phyloP scores from a whole-genome alignment of 1,140 invertebrate genomes.

The Aradophagus sp. region DNA sequence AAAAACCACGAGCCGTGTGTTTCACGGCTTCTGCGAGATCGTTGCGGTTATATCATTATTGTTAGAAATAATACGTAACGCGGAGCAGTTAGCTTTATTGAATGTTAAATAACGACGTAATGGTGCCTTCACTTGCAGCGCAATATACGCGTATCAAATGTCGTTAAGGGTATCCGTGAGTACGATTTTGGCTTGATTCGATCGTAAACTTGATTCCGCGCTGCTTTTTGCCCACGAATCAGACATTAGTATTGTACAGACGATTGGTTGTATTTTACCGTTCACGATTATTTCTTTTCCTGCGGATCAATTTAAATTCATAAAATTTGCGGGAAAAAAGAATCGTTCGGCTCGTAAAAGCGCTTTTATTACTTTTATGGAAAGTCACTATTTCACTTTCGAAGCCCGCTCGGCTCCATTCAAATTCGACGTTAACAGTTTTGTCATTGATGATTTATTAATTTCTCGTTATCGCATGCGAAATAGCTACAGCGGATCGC shows the following conservation, averaged over 20 bases:
- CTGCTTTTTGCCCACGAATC: conserved; percentile 26
- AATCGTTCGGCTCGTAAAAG: conserved; percentile 8
- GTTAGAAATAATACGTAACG: conserved; percentile 8
- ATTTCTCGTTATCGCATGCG: conserved; percentile 9
- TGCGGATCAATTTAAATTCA: conserved; percentile 24
- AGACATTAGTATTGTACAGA: conserved; percentile 31
- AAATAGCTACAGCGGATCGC: neutral
- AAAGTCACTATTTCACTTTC: conserved; percentile 7
- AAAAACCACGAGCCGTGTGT: too few species aligned
- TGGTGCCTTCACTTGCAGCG: conserved; percentile 11
- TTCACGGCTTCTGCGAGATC: too few species aligned
- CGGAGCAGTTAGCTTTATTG: conserved; percentile 27
- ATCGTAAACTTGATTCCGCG: conserved; percentile 41
- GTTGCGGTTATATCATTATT: too few species aligned
- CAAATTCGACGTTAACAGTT: conserved; percentile 11
- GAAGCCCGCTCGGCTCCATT: neutral
- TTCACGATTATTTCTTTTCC: conserved; percentile 23
- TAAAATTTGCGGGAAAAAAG: conserved; percentile 13
- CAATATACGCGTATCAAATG: conserved; percentile 34
- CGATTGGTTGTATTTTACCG: conserved; percentile 28
- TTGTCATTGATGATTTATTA: conserved; percentile 19
- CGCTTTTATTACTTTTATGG: conserved; percentile 11
- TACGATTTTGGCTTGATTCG: conserved; percentile 37
- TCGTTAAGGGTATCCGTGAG: conserved; percentile 39
- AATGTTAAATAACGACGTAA: conserved; percentile 30